Evolutionary conservation across 2,113 vertebrate genomes (phyloP).

Genomic region (Boleophthalmus pectinirostris): DNA sequence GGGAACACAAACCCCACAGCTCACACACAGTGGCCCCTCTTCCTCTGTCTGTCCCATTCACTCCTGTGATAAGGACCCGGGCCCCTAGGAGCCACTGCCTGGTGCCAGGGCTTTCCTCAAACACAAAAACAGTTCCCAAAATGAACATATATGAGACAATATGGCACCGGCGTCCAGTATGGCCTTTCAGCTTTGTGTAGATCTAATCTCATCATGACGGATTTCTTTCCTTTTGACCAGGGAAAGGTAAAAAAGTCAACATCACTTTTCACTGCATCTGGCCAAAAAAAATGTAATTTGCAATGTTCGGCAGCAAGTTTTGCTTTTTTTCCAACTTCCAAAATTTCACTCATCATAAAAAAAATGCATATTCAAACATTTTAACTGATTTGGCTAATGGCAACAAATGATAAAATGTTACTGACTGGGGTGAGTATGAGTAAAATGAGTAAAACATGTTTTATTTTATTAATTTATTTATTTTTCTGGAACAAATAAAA

Average conservation of each 20-base stretch:
- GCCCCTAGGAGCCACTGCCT: constrained; percentile 59
- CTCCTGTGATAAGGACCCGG: constrained; percentile 68
- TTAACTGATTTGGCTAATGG: too few species aligned
- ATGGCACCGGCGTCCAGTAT: constrained; percentile 23
- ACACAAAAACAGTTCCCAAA: constrained; percentile 59
- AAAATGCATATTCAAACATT: background rate
- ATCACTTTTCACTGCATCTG: background rate
- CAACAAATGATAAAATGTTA: too few species aligned
- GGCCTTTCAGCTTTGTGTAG: constrained; percentile 12
- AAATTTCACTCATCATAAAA: background rate
- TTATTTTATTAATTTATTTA: too few species aligned
- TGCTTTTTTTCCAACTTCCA: background rate
- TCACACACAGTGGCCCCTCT: constrained; percentile 51
- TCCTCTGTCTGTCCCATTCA: constrained; percentile 51
- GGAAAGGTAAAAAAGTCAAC: background rate
- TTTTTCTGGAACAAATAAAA: too few species aligned
- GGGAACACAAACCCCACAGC: constrained; percentile 69
- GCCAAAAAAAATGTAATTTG: background rate
- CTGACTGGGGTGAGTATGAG: too few species aligned
- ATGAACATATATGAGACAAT: constrained; percentile 51
- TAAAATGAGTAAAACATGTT: too few species aligned
- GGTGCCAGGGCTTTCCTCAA: constrained; percentile 68
- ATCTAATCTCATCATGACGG: constrained; percentile 19
- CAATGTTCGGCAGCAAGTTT: background rate
- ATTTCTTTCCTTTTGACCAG: constrained; percentile 25